These are phyloP conservation scores for Nothoprocta perdicaria DNA, from an alignment of 2,113 vertebrate genomes.

Conservation along the genomic window DNA sequence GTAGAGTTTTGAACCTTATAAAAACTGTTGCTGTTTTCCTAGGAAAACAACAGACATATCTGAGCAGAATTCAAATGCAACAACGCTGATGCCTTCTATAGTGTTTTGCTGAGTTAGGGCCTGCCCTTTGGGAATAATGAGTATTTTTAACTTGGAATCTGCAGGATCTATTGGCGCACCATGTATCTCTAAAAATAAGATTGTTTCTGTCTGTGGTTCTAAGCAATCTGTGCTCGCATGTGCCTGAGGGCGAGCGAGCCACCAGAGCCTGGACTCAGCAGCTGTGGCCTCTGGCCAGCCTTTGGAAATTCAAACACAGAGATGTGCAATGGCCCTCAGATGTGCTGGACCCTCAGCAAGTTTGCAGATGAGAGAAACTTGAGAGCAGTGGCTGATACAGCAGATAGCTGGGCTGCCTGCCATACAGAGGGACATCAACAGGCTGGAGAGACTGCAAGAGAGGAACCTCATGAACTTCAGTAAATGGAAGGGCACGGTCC, in stretches of 20 bases:
- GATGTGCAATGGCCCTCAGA: background rate
- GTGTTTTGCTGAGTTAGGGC: background rate
- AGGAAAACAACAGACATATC: background rate
- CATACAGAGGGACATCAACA: background rate
- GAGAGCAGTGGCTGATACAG: background rate
- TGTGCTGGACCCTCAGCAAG: background rate
- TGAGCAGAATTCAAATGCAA: background rate
- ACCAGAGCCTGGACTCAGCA: background rate
- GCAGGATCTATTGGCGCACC: background rate
- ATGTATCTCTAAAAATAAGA: background rate
- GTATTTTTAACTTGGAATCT: background rate
- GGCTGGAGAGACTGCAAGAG: background rate
- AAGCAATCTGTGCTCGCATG: background rate
- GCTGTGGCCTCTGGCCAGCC: background rate
- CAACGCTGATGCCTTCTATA: background rate
- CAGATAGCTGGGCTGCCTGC: background rate
- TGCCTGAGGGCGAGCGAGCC: background rate
- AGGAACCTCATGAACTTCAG: background rate
- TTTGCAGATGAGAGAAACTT: background rate
- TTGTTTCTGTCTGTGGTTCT: background rate
- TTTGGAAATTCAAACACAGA: background rate
- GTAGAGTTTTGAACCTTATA: background rate
- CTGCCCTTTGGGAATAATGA: background rate
- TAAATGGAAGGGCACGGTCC: background rate
- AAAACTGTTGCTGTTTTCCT: background rate